Evolutionary conservation across 2,113 vertebrate species (phyloP), one percentile per base, ranked within the genome.

Genomic region (Dendrocopos noguchii): DNA sequence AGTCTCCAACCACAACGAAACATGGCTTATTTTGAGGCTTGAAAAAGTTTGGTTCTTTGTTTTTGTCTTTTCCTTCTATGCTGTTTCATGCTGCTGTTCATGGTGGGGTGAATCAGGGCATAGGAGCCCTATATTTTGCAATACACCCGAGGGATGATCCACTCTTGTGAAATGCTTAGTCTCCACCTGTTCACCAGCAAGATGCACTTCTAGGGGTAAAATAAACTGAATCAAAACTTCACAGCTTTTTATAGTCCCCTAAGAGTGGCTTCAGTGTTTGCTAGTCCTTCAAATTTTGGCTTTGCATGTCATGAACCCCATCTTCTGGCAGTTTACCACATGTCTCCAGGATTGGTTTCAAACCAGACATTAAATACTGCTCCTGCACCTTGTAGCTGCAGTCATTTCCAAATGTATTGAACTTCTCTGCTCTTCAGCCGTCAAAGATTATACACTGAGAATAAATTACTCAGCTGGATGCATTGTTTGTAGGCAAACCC

Each of bases 391-490:
- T 91, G 85, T 65, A 91, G 57, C 70, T 80, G 87, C 91, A 91
- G 77, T 91, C 84, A 52, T 94, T 91, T 94, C 86, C 85, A 78
- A 84, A 83, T 1, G 0, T 79, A 95, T 80, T 80, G 90, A 93
- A 76, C 76, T 94, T 95, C 93, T 66, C 91, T 94, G 79, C 85
- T 95, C 65, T 83, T 88, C 93, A 95, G 85, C 87, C 27, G 0
- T 88, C 95, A 94, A 88, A 91, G 90, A 95, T 96, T 95, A 90
- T 94, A 86, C 87, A 59, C 87, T 9, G 66, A 94, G 94, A 95
- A 96, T 96, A 96, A 96, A 96, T 96, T 96, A 95, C 94, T 90
- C 96, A 95, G 93, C 91, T 95, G 96, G 94, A 29, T 95, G 94
- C 82, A 4, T 42, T 91, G 91, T 95, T 95, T 90, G 85, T 29